These are phyloP conservation scores for Stegastes partitus DNA, from an alignment of 2,113 vertebrate genomes.

Conservation along the genomic window DNA sequence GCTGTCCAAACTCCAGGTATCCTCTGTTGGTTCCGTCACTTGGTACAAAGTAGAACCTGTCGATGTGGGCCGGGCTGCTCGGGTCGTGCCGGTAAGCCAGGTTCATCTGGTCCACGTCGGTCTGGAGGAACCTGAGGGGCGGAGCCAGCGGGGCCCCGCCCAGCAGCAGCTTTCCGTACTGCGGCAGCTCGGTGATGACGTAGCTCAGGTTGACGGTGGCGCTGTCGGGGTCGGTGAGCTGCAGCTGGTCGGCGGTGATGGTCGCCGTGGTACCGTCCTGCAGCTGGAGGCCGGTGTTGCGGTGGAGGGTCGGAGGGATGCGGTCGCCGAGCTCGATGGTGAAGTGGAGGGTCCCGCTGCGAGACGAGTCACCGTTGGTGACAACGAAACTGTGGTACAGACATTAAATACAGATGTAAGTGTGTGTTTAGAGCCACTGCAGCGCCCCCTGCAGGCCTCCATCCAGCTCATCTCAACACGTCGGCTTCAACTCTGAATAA, in stretches of 20 bases:
- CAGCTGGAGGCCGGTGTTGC: slow-evolving; percentile 76
- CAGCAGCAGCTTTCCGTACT: slow-evolving; percentile 74
- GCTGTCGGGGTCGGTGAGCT: slow-evolving; percentile 81
- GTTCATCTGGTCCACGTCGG: slow-evolving; percentile 75
- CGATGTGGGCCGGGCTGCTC: slow-evolving; percentile 43
- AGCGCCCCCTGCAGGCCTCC: background rate
- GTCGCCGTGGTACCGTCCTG: slow-evolving; percentile 60
- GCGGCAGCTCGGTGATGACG: slow-evolving; percentile 73
- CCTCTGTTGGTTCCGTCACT: slow-evolving; percentile 77
- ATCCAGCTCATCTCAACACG: too few species aligned
- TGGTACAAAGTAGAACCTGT: slow-evolving; percentile 81
- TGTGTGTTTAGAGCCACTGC: background rate
- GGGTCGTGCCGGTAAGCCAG: slow-evolving; percentile 77
- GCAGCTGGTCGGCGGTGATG: slow-evolving; percentile 71
- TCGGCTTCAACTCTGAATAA: too few species aligned
- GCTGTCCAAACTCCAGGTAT: slow-evolving; percentile 82
- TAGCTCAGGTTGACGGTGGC: slow-evolving; percentile 70
- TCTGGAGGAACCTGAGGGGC: slow-evolving; percentile 75
- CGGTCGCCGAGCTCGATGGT: slow-evolving; percentile 74
- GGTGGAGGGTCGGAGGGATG: slow-evolving; percentile 73
- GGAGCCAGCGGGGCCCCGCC: slow-evolving; percentile 50
- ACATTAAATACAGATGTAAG: background rate
- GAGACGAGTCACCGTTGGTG: slow-evolving; percentile 80
- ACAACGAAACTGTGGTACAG: slow-evolving; percentile 80
- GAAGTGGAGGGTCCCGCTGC: slow-evolving; percentile 65